Evolutionary conservation across 2,797 vertebrate species (phyloP), one percentile per base, ranked within the genome.

Genomic region (Threskiornis aethiopicus): DNA sequence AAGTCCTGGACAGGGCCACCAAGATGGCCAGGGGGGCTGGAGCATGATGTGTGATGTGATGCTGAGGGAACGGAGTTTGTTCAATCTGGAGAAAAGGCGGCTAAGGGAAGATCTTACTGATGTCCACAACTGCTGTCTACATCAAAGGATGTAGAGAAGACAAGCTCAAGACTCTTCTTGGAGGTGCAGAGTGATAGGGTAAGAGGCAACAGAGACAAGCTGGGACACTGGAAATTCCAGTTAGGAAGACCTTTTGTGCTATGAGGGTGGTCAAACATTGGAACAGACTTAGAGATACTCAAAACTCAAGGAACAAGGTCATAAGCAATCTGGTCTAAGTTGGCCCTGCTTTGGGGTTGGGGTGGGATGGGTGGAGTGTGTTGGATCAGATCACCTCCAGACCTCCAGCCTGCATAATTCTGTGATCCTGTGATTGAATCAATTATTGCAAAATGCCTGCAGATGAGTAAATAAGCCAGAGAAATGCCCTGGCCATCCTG

Each of bases 181-280:
- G 59, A 71, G 24, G 7, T 16, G 29, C 33, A 65, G 51, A 69
- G 49, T 9, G 22, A 47, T 4, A 70, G 55, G 6, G n/a, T 6
- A 58, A 71, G 22, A 54, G 46, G 20, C 25, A 77, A 24, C 17
- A 70, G 42, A 57, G 20, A 25, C 6, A 49, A 51, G 29, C 29
- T 20, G 24, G 42, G 58, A 79, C 47, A n/a, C 7, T 15, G 51
- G 22, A 41, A 82, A 72, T 67, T 51, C 41, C 57, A 54, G 8
- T 13, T 5, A 29, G 42, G n/a, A 64, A 82, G 16, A 59, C 13
- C 5, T 59, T 59, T 8, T 76, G 39, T 20, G 24, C 57, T 67
- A 1, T 0, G 1, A 49, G 4, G 19, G 9, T 39, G 18, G 16
- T 25, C 19, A 79, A 37, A 61, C 1, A 19, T 17, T 62, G 33